Evolutionary conservation across 2,797 vertebrate species (phyloP), one percentile per base, ranked within the genome.

Genomic region (Neosilurus mollespiculum): DNA sequence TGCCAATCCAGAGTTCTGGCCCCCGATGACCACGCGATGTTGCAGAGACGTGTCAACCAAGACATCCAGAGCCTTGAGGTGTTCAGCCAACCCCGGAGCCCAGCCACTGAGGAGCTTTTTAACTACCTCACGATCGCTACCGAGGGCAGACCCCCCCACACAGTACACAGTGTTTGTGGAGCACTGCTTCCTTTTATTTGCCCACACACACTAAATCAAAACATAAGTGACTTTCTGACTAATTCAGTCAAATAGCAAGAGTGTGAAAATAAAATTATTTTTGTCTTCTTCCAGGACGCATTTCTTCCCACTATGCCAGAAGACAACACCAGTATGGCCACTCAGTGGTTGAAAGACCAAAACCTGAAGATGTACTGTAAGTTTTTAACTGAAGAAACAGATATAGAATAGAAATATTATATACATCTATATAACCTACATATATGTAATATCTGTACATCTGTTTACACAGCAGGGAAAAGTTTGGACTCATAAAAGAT

Each of bases 291-390:
- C 30, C 34, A 94, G 94, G n/a, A 73, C 24, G 71, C 12, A 15
- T 94, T 92, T 24, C 87, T 95, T 73, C 94, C 94, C 0, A 95
- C 94, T 14, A 95, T 95, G 94, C 91, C 91, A 0, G 94, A 94
- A 0, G 93, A 95, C 76, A 86, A 91, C 87, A 88, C 56, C 0
- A 89, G 58, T 79, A 89, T 92, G 16, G 90, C 72, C 58, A 51
- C 0, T 2, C 26, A 4, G 77, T 92, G 86, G 91, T 1, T 94
- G 54, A 10, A 0, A 0, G 0, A 89, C 0, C 0, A 0, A 0
- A 87, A 0, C 0, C 0, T 81, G 2, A 22, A 12, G 49, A 0
- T 0, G 18, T 95, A 75, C 71, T 18, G 81, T 82, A 82, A 82
- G 81, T 65, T 77, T 43, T 43, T 16, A 61, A 61, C n/a, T 30